phyloP scores from a whole-genome alignment of 2,797 vertebrate species.

The Falco columbarius region DNA sequence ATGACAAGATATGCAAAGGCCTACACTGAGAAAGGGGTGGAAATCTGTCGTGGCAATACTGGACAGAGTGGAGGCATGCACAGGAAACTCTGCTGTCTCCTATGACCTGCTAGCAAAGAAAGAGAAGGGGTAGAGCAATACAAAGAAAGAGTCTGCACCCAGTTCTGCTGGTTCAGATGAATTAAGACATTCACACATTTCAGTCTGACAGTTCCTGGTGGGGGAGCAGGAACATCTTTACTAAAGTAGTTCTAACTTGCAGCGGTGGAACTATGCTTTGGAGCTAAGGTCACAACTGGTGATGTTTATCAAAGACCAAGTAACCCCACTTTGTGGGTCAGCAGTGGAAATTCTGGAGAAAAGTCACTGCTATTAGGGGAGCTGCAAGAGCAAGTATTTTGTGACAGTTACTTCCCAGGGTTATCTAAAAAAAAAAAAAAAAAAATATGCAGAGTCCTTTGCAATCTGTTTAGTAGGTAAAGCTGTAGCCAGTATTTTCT shows the following conservation, averaged over 20 bases:
- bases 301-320: neutral
- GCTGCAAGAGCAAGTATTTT: neutral
- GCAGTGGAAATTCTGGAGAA: neutral
- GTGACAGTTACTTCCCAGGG: neutral
- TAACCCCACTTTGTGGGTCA: neutral
- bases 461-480: neutral
- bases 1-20: neutral
- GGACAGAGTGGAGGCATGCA: neutral
- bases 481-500: neutral
- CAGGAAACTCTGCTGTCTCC: neutral
- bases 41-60: neutral
- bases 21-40: neutral
- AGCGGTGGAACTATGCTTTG: neutral
- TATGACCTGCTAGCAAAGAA: neutral
- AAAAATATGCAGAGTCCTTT: neutral
- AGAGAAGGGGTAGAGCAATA: neutral
- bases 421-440: neutral
- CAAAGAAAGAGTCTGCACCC: neutral
- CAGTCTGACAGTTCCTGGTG: neutral
- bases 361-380: neutral
- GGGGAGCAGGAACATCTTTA: neutral
- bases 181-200: neutral
- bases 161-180: neutral
- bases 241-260: neutral
- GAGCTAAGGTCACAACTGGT: neutral